phyloP scores from a whole-genome alignment of 2,888 invertebrate species.

The Stenurella melanura region DNA sequence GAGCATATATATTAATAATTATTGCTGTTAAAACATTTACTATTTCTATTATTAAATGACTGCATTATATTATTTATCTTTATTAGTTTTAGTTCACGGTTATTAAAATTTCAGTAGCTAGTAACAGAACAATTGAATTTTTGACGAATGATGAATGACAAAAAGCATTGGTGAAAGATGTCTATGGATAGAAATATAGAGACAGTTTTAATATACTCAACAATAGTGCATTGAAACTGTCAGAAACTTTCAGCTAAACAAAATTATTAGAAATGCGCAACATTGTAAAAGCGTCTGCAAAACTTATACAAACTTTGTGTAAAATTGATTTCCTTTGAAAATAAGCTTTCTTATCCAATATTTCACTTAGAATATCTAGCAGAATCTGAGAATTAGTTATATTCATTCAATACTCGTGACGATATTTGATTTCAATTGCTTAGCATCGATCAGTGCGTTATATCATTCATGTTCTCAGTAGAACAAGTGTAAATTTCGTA shows the following conservation, averaged over 20 bases:
- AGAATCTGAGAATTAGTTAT: neutral
- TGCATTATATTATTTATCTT: neutral
- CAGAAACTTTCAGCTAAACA: constrained; percentile 47
- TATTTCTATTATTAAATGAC: no score
- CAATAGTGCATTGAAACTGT: constrained; percentile 40
- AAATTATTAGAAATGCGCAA: constrained; percentile 39
- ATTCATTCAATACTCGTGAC: neutral
- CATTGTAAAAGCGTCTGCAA: constrained; percentile 18
- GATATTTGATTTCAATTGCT: neutral
- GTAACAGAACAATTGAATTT: neutral
- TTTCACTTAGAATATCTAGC: constrained; percentile 12
- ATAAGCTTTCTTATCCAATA: constrained; percentile 14
- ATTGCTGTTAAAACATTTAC: no score
- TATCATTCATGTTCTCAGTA: neutral
- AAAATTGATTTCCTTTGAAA: constrained; percentile 12
- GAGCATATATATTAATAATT: no score
- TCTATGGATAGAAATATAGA: constrained; percentile 33
- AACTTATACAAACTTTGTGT: constrained; percentile 3
- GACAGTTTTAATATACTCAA: constrained; percentile 42
- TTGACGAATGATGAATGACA: neutral
- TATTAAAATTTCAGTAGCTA: neutral
- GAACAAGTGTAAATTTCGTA: neutral
- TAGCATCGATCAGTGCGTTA: neutral
- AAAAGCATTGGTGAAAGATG: neutral
- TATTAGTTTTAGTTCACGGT: neutral